Percentiles rank a stretch among this genome's conserved stretches.
Evolutionary conservation across 2,113 vertebrate genomes (phyloP).

Genomic region (Chroicocephalus ridibundus): DNA sequence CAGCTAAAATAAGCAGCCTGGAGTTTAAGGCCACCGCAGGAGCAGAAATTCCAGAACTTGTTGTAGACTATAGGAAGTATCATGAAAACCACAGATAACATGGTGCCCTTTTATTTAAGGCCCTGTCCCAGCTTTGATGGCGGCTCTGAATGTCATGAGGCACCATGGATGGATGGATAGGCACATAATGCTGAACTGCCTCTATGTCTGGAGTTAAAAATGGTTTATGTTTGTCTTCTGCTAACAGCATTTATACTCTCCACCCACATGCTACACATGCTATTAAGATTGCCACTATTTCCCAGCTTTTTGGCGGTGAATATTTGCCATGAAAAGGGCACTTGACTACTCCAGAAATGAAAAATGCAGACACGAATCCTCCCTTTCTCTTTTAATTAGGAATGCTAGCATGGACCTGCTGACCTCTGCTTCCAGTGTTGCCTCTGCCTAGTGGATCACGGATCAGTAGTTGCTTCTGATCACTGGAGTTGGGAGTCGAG

Average conservation of each 20-base stretch:
- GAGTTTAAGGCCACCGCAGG: background rate
- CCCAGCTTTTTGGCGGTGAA: background rate
- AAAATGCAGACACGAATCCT: background rate
- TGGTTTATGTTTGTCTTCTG: background rate
- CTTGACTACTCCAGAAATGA: background rate
- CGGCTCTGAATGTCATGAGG: background rate
- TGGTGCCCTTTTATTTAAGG: background rate
- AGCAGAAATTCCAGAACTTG: background rate
- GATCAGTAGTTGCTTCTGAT: background rate
- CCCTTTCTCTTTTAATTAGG: background rate
- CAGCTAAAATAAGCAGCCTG: background rate
- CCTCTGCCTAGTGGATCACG: background rate
- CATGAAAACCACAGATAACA: fast-evolving
- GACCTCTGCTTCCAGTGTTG: background rate
- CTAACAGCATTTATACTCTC: background rate
- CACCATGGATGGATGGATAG: background rate
- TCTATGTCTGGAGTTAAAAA: background rate
- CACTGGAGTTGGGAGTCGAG: background rate
- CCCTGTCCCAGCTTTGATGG: background rate
- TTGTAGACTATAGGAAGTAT: background rate
- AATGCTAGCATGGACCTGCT: background rate
- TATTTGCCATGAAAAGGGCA: background rate
- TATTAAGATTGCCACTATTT: background rate
- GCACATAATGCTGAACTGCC: background rate
- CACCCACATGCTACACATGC: background rate